Evolutionary conservation across 2,113 vertebrate genomes (phyloP).

Genomic region (Gallinago undulata): DNA sequence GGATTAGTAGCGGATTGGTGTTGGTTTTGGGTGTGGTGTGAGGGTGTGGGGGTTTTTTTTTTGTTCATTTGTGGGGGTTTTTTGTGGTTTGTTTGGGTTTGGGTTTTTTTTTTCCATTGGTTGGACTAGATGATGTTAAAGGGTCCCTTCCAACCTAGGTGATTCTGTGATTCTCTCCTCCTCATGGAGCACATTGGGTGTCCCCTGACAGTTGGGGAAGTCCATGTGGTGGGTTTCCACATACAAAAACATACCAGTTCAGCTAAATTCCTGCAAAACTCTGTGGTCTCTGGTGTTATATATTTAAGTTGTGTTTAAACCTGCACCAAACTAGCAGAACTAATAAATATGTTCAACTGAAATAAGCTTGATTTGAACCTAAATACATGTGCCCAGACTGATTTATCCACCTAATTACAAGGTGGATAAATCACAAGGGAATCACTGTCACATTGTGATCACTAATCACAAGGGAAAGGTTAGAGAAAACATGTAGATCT

Average conservation of each 20-base stretch:
- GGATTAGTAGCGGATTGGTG: no score
- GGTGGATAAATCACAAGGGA: no score
- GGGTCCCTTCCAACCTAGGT: no score
- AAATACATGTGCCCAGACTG: neutral
- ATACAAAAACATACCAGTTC: neutral
- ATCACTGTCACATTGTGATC: no score
- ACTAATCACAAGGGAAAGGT: neutral
- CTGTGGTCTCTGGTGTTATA: neutral
- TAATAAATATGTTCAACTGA: neutral
- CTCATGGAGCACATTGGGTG: neutral
- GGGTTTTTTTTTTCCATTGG: no score
- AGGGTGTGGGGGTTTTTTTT: no score
- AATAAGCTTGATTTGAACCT: neutral
- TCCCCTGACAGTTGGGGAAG: neutral
- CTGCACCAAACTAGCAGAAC: fast-evolving
- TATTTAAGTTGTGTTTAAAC: neutral
- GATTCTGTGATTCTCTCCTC: neutral
- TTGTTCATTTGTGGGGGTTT: no score
- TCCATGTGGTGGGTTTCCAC: neutral
- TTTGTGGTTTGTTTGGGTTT: no score
- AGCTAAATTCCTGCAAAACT: neutral
- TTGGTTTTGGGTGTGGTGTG: no score
- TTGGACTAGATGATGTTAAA: no score
- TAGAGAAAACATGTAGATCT: neutral
- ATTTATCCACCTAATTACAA: neutral